Percentiles rank a stretch among this genome's conserved stretches.
phyloP scores from a whole-genome alignment of 2,888 invertebrate species.

The Germaria angustata region DNA sequence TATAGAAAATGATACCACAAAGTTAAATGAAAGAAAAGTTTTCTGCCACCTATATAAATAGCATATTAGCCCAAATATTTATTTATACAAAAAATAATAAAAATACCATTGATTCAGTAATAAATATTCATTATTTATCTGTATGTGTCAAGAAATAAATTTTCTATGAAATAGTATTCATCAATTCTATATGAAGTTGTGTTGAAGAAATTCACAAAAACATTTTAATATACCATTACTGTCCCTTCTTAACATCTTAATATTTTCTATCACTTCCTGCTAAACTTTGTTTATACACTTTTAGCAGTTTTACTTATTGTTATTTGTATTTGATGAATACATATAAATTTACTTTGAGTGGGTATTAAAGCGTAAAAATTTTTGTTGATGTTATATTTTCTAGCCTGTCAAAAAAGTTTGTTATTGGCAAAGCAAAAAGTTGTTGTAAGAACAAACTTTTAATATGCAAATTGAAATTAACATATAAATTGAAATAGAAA shows the following conservation, averaged over 20 bases:
- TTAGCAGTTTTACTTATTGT: neutral
- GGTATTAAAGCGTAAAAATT: constrained; percentile 41
- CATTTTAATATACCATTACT: too few relatives aligned
- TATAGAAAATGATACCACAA: too few relatives aligned
- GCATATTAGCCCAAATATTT: too few relatives aligned
- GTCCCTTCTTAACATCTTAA: constrained; percentile 4
- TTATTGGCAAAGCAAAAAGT: neutral
- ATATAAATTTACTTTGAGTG: constrained; percentile 30
- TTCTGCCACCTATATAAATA: too few relatives aligned
- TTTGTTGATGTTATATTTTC: constrained; percentile 11
- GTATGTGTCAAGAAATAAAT: constrained; percentile 1
- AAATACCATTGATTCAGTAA: too few relatives aligned
- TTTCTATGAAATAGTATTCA: neutral
- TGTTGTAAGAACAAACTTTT: constrained; percentile 13
- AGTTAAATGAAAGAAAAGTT: too few relatives aligned
- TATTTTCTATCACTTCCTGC: neutral
- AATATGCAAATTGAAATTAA: constrained; percentile 41
- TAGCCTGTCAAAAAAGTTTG: neutral
- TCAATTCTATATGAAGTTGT: constrained; percentile 12
- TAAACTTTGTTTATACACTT: neutral
- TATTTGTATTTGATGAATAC: neutral
- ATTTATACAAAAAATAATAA: too few relatives aligned
- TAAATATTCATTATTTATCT: constrained; percentile 12
- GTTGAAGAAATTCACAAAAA: neutral
- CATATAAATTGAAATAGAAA: constrained; percentile 45